Evolutionary conservation across 2,797 vertebrate genomes (phyloP).

Genomic region (Sebastes flavidus): DNA sequence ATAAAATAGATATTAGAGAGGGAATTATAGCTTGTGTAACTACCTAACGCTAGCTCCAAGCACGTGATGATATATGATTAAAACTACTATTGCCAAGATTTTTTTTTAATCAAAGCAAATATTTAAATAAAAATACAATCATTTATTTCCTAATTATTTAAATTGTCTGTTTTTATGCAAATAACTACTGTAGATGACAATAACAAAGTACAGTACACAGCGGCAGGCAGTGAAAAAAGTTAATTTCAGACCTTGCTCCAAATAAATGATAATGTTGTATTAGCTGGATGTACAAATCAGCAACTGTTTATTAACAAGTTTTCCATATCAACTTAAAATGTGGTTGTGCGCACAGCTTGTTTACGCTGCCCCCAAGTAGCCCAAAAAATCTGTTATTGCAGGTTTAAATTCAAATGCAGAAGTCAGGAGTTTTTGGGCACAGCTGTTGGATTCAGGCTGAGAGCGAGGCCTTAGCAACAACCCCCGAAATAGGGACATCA

Average conservation of each 20-base stretch:
- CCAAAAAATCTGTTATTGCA: neutral
- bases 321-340: neutral
- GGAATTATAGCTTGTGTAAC: too few species aligned
- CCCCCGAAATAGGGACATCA: conserved; percentile 28
- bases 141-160: too few species aligned
- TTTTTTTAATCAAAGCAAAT: too few species aligned
- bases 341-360: neutral
- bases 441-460: conserved; percentile 1
- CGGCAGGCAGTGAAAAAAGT: too few species aligned
- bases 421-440: neutral
- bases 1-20: too few species aligned
- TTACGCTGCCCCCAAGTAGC: neutral
- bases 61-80: too few species aligned
- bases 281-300: neutral
- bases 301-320: neutral
- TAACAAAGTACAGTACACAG: too few species aligned
- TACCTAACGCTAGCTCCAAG: too few species aligned
- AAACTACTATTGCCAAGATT: too few species aligned
- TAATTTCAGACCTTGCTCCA: neutral
- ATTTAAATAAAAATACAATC: too few species aligned
- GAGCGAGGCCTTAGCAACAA: conserved; percentile 4
- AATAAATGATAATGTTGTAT: neutral
- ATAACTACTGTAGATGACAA: too few species aligned
- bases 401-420: neutral
- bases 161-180: too few species aligned